Conservation (phyloP, 2,113 vertebrate genomes). For the Dendropsophus ebraccatus region DNA sequence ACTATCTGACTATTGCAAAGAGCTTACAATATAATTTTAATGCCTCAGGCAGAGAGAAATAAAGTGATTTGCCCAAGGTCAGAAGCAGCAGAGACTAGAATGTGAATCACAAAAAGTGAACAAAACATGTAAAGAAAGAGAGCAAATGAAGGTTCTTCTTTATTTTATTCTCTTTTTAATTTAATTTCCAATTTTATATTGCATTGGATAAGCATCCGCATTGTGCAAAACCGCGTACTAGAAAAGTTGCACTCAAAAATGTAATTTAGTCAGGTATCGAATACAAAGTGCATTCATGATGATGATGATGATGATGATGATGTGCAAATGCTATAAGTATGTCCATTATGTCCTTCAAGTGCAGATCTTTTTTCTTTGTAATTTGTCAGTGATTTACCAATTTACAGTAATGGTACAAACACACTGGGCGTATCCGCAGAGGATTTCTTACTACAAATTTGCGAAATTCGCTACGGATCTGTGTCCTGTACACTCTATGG, state of each 20-base stretch:
- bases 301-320: too few relatives aligned
- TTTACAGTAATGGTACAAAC: too few relatives aligned
- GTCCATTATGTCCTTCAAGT: too few relatives aligned
- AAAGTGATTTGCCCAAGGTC: conserved; percentile 28
- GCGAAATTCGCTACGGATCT: too few relatives aligned
- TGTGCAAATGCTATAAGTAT: too few relatives aligned
- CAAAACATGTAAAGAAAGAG: background rate
- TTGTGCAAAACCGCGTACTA: background rate
- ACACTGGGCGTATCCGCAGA: too few relatives aligned
- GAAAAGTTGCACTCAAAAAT: background rate
- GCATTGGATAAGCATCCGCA: background rate
- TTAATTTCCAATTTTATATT: background rate
- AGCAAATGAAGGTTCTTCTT: conserved; percentile 8
- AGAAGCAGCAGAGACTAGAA: conserved; percentile 21
- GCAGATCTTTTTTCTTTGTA: too few relatives aligned
- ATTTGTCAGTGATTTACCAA: too few relatives aligned
- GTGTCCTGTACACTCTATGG: too few relatives aligned
- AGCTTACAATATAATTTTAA: conserved; percentile 18
- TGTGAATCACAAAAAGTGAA: background rate
- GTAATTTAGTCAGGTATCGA: background rate
- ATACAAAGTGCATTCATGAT: too few relatives aligned
- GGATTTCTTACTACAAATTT: too few relatives aligned
- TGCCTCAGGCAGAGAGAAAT: conserved; percentile 34
- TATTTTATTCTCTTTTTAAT: conserved; percentile 15
- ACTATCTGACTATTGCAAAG: background rate